phyloP scores from a whole-genome alignment of 2,113 vertebrate species.

The Carollia perspicillata region DNA sequence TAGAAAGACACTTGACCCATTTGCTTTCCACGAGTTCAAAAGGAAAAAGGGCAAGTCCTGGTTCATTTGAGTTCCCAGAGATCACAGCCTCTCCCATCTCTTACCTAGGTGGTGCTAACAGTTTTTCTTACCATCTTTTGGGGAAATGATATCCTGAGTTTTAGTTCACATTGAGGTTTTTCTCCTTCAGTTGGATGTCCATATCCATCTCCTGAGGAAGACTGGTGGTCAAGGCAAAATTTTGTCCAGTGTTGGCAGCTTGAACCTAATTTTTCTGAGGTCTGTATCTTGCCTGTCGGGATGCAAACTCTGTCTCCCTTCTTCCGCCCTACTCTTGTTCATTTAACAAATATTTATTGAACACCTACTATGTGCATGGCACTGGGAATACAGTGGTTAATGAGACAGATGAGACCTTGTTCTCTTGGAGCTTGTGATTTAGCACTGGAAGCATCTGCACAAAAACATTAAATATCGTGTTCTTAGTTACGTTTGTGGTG shows the following conservation, averaged over 20 bases:
- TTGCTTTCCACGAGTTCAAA: not conserved
- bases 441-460: not conserved
- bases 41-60: not conserved
- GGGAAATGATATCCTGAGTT: not conserved
- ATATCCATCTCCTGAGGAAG: not conserved
- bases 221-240: not conserved
- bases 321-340: not conserved
- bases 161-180: not conserved
- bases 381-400: not conserved
- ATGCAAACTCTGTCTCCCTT: not conserved
- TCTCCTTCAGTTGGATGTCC: not conserved
- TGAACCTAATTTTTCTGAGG: not conserved
- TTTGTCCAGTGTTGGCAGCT: not conserved
- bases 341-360: conserved; percentile 26
- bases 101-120: not conserved
- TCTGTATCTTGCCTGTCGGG: not conserved
- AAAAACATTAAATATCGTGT: not conserved
- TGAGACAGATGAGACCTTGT: not conserved
- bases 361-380: not conserved
- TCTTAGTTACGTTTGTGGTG: not conserved
- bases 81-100: not conserved
- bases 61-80: not conserved
- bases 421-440: not conserved
- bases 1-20: not conserved
- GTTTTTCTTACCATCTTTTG: not conserved